phyloP scores from a whole-genome alignment of 2,113 vertebrate genomes.

The Noturus placidus region DNA sequence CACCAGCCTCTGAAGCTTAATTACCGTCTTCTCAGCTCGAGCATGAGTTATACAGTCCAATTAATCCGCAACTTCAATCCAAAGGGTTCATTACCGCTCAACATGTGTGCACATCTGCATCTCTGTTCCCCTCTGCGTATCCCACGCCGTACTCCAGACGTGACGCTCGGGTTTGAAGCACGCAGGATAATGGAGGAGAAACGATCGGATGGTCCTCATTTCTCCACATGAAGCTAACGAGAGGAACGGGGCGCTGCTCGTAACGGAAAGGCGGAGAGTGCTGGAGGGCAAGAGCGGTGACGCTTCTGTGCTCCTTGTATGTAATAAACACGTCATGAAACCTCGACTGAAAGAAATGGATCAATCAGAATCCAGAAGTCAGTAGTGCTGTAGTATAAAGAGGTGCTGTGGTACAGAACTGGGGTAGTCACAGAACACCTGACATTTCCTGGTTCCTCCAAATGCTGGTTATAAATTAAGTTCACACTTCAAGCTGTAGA shows the following conservation, averaged over 20 bases:
- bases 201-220: neutral
- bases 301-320: neutral
- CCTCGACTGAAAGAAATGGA: neutral
- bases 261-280: neutral
- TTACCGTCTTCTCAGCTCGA: slow-evolving; percentile 62
- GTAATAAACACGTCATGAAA: neutral
- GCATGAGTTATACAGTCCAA: slow-evolving; percentile 65
- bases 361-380: neutral
- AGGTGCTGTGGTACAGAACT: slow-evolving; percentile 5
- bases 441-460: slow-evolving; percentile 14
- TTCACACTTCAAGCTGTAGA: slow-evolving; percentile 40
- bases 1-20: slow-evolving; percentile 59
- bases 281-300: neutral
- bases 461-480: slow-evolving; percentile 44
- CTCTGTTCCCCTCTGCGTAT: neutral
- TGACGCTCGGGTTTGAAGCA: neutral
- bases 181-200: slow-evolving; percentile 17
- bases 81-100: slow-evolving; percentile 68
- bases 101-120: slow-evolving; percentile 64
- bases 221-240: neutral
- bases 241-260: neutral
- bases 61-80: slow-evolving; percentile 64
- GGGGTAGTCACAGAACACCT: slow-evolving; percentile 6
- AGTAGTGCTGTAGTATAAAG: neutral
- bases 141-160: neutral